Evolutionary conservation across 2,888 invertebrate genomes (phyloP), one percentile per base, ranked within the genome.

Genomic region (Acanthacorydalis orientalis): DNA sequence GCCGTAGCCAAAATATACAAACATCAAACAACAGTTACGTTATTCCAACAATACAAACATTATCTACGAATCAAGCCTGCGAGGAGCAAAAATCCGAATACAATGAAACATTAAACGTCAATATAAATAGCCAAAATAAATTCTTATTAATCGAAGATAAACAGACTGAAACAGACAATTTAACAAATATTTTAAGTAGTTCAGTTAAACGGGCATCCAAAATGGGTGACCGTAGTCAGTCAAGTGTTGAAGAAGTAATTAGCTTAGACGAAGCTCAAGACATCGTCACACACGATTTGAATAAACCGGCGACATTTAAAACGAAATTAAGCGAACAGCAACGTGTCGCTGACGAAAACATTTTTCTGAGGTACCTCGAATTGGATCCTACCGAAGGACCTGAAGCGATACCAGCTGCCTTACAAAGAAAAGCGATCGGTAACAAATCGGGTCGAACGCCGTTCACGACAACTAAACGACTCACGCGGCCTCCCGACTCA

Each of bases 401-500:
- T 7, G 83, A 83, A 50, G 78, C 69, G 37, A 73, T 64, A 51
- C 72, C 62, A 57, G 72, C 59, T 51, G 71, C 60, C 1, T 70
- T 68, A 12, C 74, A 75, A 44, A 64, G 69, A 50, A 70, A 68
- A 54, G 64, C 75, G 1, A 65, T 63, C 3, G 74, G 70, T 50
- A 65, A 67, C 56, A 62, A 63, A 49, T 65, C 75, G 51, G 87
- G 87, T 9, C 73, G 86, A 49, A 89, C 88, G 1, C 88, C 88
- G 0, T 89, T 88, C 59, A 89, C 88, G 12, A 78, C 80, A 50
- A 84, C 87, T 41, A 82, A 83, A 60, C 64, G 65, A 49, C 64
- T 81, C 52, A 64, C 63, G 8, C 60, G 72, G 40, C 55, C 58
- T 34, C 57, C 64, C 14, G 65, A 63, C 53, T 58, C 60, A n/a